phyloP scores from a whole-genome alignment of 2,797 vertebrate genomes.

The Sarcoramphus papa region DNA sequence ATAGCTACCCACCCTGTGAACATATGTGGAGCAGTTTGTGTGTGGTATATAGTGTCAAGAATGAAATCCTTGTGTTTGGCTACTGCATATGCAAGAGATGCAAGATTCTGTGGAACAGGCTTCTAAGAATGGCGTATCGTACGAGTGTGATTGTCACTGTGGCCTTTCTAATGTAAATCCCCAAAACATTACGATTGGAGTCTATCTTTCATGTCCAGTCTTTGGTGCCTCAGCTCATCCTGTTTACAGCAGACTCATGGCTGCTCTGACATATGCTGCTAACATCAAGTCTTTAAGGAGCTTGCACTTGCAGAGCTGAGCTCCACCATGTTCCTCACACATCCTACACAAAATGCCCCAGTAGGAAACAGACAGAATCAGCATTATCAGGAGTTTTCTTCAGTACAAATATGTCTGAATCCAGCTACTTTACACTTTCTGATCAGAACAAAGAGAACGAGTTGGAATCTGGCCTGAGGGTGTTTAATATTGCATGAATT shows the following conservation, averaged over 20 bases:
- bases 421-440: neutral
- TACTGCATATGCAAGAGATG: constrained; percentile 17
- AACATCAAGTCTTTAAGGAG: neutral
- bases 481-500: constrained; percentile 2
- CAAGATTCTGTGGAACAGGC: neutral
- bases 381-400: neutral
- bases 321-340: neutral
- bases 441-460: neutral
- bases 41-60: constrained; percentile 16
- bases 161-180: neutral
- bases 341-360: neutral
- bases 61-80: constrained; percentile 1
- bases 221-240: neutral
- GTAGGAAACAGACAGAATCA: neutral
- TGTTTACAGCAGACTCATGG: neutral
- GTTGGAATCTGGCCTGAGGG: neutral
- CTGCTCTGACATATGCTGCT: neutral
- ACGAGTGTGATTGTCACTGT: neutral
- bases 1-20: neutral
- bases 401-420: neutral
- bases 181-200: neutral
- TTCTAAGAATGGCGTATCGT: neutral
- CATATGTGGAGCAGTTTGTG: constrained; percentile 46
- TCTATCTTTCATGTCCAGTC: neutral
- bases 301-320: neutral